phyloP scores from a whole-genome alignment of 2,888 invertebrate genomes.

The Diaperis boleti region DNA sequence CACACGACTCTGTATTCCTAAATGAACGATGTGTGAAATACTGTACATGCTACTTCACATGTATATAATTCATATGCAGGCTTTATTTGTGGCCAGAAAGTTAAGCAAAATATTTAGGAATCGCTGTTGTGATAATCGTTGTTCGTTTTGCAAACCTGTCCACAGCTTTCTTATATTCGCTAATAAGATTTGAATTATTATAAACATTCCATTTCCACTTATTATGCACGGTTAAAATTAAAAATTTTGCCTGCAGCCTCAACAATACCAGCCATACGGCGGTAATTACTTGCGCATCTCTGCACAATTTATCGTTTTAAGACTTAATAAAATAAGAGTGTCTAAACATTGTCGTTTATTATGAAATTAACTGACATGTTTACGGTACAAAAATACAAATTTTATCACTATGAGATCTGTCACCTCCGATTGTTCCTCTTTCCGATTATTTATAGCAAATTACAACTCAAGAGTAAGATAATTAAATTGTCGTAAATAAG shows the following conservation, averaged over 20 bases:
- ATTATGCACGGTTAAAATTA: no score
- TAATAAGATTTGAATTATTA: neutral
- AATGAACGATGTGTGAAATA: no score
- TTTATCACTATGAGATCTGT: constrained; percentile 1
- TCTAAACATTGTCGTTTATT: constrained; percentile 16
- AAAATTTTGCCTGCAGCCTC: no score
- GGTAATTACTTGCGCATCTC: neutral
- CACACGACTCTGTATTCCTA: no score
- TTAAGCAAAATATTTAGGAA: neutral
- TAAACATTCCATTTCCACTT: neutral
- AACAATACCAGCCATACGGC: no score
- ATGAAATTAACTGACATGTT: constrained; percentile 7
- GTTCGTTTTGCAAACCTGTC: neutral
- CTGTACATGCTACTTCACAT: no score
- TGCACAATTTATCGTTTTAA: neutral
- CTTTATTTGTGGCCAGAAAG: neutral
- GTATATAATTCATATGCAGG: no score
- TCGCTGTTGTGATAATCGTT: neutral
- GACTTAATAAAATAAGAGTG: constrained; percentile 1
- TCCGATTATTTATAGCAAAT: neutral
- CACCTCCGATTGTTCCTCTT: neutral
- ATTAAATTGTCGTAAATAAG: constrained; percentile 11
- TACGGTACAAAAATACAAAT: neutral
- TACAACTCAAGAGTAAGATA: constrained; percentile 4
- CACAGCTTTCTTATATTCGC: neutral